Base-by-base conservation (phyloP, 2,113 vertebrate genomes). In the Bos javanicus region DNA sequence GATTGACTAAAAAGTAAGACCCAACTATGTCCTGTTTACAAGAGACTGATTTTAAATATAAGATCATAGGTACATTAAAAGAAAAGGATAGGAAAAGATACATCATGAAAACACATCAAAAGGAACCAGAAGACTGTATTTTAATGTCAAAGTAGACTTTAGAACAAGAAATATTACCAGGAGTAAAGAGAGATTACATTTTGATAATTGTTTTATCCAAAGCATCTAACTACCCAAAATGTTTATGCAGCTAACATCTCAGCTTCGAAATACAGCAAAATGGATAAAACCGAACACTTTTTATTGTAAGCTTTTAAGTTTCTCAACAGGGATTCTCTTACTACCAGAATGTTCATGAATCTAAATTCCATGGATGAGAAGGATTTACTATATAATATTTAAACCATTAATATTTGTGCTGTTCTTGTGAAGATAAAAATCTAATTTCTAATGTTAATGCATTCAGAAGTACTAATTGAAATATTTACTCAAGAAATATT, bases 401-500 rank as follows among this genome's bases (percentile, higher is more conserved):
- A 71, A n/a, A 48, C 10, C 13, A 94, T 87, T 94, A 71, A 62
- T 3, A 81, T 28, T 48, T 33, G 23, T 6, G 67, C 28, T 36
- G 5, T 59, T 9, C 56, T 26, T 96, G n/a, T 64, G 46, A 95
- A 91, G 33, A 57, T 19, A 67, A 54, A 67, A 87, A 15, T 76
- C 26, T 43, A n/a, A 88, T 52, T 91, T 57, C 17, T 5, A 52
- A 87, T 15, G 21, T 67, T 30, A 67, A 59, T 21, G 14, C 25
- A 90, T 60, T 28, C 64, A 85, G 43, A 12, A 33, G 1, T 50
- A 54, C 83, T 92, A 15, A 81, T 93, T 59, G 83, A 94, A 85
- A 96, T 91, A 57, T 85, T 85, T 91, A 64, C 46, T 93, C 17
- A 59, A 48, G 96, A 97, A 85, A 76, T 67, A 39, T 43, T 76